Conservation (phyloP, 2,888 invertebrate species). For the Dioctria rufipes region DNA sequence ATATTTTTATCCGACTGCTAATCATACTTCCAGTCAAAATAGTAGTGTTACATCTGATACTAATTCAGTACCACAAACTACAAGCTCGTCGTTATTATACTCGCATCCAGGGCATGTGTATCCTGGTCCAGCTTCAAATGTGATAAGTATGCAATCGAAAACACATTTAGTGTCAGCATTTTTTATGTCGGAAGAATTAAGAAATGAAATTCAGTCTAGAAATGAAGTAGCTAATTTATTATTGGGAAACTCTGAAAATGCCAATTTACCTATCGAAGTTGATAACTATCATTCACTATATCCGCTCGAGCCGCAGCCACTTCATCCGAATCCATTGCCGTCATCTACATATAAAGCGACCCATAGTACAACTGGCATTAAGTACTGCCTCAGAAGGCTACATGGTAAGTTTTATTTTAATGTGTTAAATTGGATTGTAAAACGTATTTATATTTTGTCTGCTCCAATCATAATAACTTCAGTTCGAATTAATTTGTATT, state of each 20-base stretch:
- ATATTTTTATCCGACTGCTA: slow-evolving; percentile 87
- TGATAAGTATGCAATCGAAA: slow-evolving; percentile 70
- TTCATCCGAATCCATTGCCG: slow-evolving; percentile 79
- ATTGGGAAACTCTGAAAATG: slow-evolving; percentile 77
- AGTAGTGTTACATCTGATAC: slow-evolving; percentile 67
- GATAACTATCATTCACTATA: slow-evolving; percentile 92
- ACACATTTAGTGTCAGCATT: slow-evolving; percentile 76
- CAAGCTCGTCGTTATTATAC: slow-evolving; percentile 66
- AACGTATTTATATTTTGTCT: slow-evolving; percentile 56
- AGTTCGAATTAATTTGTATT: too few species aligned
- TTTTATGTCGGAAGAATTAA: slow-evolving; percentile 88
- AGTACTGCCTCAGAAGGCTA: slow-evolving; percentile 89
- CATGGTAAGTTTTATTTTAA: slow-evolving; percentile 76
- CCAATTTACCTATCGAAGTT: slow-evolving; percentile 87
- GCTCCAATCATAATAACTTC: neutral
- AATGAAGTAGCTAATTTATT: slow-evolving; percentile 75
- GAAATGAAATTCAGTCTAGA: slow-evolving; percentile 71
- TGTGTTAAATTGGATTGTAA: neutral
- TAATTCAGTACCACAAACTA: slow-evolving; percentile 65
- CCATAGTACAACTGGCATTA: slow-evolving; percentile 87
- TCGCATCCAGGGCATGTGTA: slow-evolving; percentile 68
- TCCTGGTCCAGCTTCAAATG: slow-evolving; percentile 71
- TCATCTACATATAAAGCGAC: slow-evolving; percentile 93
- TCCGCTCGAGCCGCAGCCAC: slow-evolving; percentile 82
- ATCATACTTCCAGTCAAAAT: slow-evolving; percentile 71